A percentile compares a stretch with the other conserved stretches of the same genome.
Evolutionary conservation across 23 tunicate genomes (phyloP).

Genomic region (Corella eumyota): DNA sequence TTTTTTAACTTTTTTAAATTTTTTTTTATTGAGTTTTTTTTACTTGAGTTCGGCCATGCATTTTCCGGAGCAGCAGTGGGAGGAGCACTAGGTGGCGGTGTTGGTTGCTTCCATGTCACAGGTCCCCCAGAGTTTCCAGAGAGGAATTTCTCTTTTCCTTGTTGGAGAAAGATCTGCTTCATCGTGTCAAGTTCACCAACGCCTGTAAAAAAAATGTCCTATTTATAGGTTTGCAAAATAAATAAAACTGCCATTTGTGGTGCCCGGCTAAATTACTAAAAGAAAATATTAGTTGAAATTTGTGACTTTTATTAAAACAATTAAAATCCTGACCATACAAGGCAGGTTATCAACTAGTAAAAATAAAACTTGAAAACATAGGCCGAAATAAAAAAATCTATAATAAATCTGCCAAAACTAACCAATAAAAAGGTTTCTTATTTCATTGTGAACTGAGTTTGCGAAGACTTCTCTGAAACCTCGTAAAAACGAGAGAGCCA

Average conservation of each 20-base stretch:
- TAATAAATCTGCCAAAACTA: too few species aligned
- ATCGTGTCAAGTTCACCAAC: slow-evolving; percentile 87
- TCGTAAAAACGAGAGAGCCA: slow-evolving; percentile 82
- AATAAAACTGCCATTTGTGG: too few species aligned
- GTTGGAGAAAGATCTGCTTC: slow-evolving; percentile 77
- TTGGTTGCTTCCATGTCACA: slow-evolving; percentile 67
- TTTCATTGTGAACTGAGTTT: slow-evolving; percentile 42
- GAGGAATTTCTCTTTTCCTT: slow-evolving; percentile 84
- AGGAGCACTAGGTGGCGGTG: slow-evolving; percentile 45
- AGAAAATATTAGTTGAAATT: too few species aligned
- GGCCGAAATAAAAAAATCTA: too few species aligned
- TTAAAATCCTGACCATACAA: too few species aligned
- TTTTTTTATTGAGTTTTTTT: not conserved
- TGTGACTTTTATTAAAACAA: too few species aligned
- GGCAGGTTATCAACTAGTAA: too few species aligned
- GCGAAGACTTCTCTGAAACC: slow-evolving; percentile 94
- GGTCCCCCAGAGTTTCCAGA: slow-evolving; percentile 53
- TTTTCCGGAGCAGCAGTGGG: slow-evolving; percentile 4
- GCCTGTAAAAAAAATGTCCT: slow-evolving; percentile 21
- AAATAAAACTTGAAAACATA: too few species aligned
- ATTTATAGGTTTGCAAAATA: not conserved
- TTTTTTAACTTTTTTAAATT: too few species aligned
- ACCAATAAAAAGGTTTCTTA: slow-evolving; percentile 77
- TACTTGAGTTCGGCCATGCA: slow-evolving; percentile 11
- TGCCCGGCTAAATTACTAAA: too few species aligned